Base-by-base conservation (phyloP, 2,888 invertebrate species). In the Ophion obscuratus region DNA sequence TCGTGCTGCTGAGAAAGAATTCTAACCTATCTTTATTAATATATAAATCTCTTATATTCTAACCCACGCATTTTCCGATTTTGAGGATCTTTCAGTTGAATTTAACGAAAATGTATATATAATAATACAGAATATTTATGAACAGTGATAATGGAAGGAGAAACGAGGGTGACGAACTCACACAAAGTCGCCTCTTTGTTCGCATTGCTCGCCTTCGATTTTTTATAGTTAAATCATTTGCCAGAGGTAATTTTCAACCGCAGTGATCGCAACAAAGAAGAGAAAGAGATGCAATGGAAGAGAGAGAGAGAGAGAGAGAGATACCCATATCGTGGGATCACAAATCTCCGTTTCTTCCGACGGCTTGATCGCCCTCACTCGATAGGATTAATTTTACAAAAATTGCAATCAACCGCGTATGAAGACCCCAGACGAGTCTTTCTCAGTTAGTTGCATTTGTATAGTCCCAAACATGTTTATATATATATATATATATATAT, bases 331-430 rank as follows among this genome's bases (percentile, higher is more conserved):
- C 31, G 31, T 31, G 31, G 4, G 31, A 31, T 31, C 17, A 47
- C 73, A 74, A 70, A 71, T 78, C 78, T 44, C 81, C 47, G 78
- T 79, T 70, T 82, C 78, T 78, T 82, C 78, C 82, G 85, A 79
- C 85, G 82, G 70, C 47, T 71, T 47, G 85, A 78, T 70, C 53
- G 77, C 81, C 44, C 78, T 31, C 81, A 62, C 70, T 81, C 59
- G 66, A 82, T 14, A 36, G 47, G 68, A 78, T 81, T 78, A 74
- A 85, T 82, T 70, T 61, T 47, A 20, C 53, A 85, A 85, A 82
- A 82, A 79, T 82, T 68, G 31, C 74, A 75, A 85, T 53, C 68
- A 84, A 47, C 62, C 44, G 57, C 17, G 59, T 31, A 53, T 76
- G 59, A 66, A 76, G 14, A 66, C 62, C 40, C 24, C 40, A 31